A percentile compares a stretch with the other conserved stretches of the same genome.
These are phyloP conservation scores for Drosophila erecta DNA, from an alignment of 1,140 invertebrate species.

Conservation along the genomic window DNA sequence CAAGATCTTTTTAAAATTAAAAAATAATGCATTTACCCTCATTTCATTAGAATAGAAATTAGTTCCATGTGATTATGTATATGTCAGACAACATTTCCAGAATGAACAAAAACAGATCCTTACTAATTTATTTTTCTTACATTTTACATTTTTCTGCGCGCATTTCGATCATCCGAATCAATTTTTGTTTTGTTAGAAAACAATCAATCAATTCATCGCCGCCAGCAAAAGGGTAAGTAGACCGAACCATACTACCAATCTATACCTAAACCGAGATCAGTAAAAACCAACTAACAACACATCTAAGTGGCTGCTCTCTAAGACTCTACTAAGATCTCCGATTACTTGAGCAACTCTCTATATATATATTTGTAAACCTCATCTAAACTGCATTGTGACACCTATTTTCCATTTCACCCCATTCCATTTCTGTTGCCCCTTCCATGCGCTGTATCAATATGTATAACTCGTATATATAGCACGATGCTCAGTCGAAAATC, in stretches of 20 bases:
- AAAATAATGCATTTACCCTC: not conserved
- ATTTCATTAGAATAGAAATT: conserved; percentile 11
- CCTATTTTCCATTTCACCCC: conserved; percentile 35
- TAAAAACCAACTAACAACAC: conserved; percentile 26
- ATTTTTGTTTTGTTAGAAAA: conserved; percentile 79
- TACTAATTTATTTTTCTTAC: conserved; percentile 82
- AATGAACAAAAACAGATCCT: conserved; percentile 43
- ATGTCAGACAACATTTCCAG: conserved; percentile 10
- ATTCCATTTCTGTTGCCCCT: conserved; percentile 38
- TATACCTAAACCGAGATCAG: conserved; percentile 26
- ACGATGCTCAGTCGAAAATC: conserved; percentile 87
- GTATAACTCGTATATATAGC: conserved; percentile 46
- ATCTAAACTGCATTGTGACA: conserved; percentile 50
- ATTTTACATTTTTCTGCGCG: conserved; percentile 70
- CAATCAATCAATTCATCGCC: conserved; percentile 82
- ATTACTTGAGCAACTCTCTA: conserved; percentile 39
- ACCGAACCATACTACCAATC: conserved; percentile 37
- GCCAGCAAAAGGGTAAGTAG: conserved; percentile 73
- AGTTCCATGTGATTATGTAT: conserved; percentile 18
- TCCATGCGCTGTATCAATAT: conserved; percentile 23
- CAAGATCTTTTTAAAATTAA: not conserved
- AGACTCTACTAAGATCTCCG: conserved; percentile 23
- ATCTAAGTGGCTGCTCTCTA: conserved; percentile 13
- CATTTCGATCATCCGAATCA: conserved; percentile 73
- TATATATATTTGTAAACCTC: conserved; percentile 35